Base-by-base conservation (phyloP, 2,888 invertebrate species). In the Strigamia transsilvanica region DNA sequence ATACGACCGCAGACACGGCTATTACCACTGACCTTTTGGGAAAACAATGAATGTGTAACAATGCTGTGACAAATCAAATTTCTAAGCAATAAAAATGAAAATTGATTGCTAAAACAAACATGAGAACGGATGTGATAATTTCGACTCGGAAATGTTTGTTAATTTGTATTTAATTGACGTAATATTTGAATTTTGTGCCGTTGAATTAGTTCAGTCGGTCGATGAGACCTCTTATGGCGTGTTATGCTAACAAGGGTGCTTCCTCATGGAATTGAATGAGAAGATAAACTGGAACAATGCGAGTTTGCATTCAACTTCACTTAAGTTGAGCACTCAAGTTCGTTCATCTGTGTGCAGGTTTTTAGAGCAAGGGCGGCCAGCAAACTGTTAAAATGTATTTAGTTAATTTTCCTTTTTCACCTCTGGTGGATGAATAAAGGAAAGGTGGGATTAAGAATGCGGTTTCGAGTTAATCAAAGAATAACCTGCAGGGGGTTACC, bases 331-430 rank as follows among this genome's bases (percentile, higher is more conserved):
- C 66, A 32, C 66, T 7, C 32, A 23, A 73, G 73, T 73, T 73
- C 73, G 32, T 73, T 73, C 73, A 73, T 73, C 73, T 32, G 61
- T 32, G 61, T 27, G 32, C 27, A 73, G 32, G 73, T 73, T 73
- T 73, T 27, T 73, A 73, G 73, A 73, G 73, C 73, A 27, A 73
- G 73, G 73, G 73, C 73, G 73, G 73, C 73, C 73, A 73, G 73
- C 73, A 73, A 73, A 73, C 73, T 32, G 32, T 73, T 61, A 23
- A 18, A 61, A 61, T 61, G 38, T 61, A 6, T 73, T 32, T 32
- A 73, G n/a, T 73, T 73, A 32, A 73, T 73, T 73, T 73, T 27
- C 38, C 38, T 6, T 4, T 73, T 73, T 73, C 32, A 23, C 73
- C 32, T 27, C 12, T 32, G 18, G 12, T n/a, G 18, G 51, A 13